Evolutionary conservation across 2,113 vertebrate genomes (phyloP).

Genomic region (Anas platyrhynchos): DNA sequence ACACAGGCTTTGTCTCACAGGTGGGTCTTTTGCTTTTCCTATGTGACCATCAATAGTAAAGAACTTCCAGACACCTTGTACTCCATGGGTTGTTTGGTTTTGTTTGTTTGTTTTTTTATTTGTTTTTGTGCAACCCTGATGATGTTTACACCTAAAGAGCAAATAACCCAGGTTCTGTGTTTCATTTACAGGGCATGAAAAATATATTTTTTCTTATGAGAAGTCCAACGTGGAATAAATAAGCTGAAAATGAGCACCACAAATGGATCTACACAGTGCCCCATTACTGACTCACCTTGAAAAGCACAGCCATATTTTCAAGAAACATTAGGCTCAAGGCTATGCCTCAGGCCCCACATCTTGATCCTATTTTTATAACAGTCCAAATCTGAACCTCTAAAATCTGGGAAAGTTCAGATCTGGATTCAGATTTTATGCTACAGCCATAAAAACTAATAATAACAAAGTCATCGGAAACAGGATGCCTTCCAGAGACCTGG

Average conservation of each 20-base stretch:
- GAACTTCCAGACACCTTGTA: not conserved
- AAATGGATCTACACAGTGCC: not conserved
- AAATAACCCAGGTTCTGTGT: not conserved
- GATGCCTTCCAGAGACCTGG: not conserved
- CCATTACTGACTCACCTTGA: not conserved
- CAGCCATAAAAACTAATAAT: slow-evolving; percentile 50
- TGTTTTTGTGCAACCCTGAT: not conserved
- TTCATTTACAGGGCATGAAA: not conserved
- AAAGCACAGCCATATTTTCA: not conserved
- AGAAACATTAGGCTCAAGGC: not conserved
- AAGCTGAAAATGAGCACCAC: not conserved
- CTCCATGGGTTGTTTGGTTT: not conserved
- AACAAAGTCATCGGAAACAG: slow-evolving; percentile 27
- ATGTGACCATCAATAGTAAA: accelerated
- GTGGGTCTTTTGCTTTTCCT: not conserved
- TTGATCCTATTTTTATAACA: not conserved
- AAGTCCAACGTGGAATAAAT: not conserved
- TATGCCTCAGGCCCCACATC: not conserved
- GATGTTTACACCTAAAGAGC: not conserved
- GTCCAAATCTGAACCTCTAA: slow-evolving; percentile 3
- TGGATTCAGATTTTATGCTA: not conserved
- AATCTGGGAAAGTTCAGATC: slow-evolving; percentile 41
- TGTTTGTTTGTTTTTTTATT: not conserved
- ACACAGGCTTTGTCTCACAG: not conserved
- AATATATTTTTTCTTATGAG: not conserved